Evolutionary conservation across 2,888 invertebrate species (phyloP).

Genomic region (Acanthosoma haemorrhoidale): DNA sequence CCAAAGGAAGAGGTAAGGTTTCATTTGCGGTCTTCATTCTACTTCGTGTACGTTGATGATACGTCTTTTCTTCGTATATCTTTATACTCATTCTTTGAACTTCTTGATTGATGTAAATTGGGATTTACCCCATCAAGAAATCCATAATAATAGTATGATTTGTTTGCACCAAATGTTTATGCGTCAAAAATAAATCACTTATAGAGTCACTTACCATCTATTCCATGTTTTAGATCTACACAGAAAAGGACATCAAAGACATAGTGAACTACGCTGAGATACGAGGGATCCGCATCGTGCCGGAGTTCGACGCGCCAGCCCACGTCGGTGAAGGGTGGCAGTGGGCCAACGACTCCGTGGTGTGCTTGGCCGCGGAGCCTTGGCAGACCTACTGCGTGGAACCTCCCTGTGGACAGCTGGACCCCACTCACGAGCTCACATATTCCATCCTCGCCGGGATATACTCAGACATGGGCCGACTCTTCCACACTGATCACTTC

Average conservation of each 20-base stretch:
- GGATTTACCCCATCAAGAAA: too few relatives aligned
- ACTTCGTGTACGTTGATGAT: too few relatives aligned
- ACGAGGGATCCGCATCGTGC: slow-evolving; percentile 75
- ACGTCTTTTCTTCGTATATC: too few relatives aligned
- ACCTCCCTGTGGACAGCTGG: slow-evolving; percentile 79
- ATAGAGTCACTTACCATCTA: too few relatives aligned
- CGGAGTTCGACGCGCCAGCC: slow-evolving; percentile 85
- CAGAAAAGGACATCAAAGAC: slow-evolving; percentile 47
- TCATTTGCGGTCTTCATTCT: too few relatives aligned
- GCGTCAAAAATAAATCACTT: too few relatives aligned
- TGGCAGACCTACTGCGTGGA: slow-evolving; percentile 67
- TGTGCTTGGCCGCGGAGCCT: slow-evolving; percentile 56
- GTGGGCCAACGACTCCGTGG: slow-evolving; percentile 57
- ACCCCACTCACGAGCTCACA: slow-evolving; percentile 66
- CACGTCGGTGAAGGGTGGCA: slow-evolving; percentile 77
- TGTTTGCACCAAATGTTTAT: too few relatives aligned
- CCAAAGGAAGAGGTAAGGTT: too few relatives aligned
- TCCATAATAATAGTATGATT: too few relatives aligned
- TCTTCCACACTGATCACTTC: slow-evolving; percentile 49
- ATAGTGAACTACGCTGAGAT: slow-evolving; percentile 62
- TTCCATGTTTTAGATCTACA: slow-evolving; percentile 47
- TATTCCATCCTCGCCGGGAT: slow-evolving; percentile 62
- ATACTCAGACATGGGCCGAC: slow-evolving; percentile 48
- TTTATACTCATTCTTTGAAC: too few relatives aligned
- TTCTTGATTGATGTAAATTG: too few relatives aligned